Conservation (phyloP, 2,888 invertebrate genomes). For the Hartigia nigra region DNA sequence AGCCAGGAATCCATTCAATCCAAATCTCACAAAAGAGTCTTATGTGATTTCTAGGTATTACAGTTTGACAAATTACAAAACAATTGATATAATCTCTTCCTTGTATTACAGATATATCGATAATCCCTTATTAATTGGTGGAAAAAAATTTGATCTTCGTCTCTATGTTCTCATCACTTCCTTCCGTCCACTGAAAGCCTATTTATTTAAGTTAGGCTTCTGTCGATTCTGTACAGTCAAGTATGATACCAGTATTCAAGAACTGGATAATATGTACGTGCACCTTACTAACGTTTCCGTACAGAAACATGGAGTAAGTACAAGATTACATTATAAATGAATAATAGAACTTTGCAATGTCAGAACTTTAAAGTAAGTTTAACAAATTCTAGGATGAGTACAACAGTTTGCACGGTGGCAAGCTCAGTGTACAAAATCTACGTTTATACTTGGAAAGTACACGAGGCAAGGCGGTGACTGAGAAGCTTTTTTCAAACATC, state of each 20-base stretch:
- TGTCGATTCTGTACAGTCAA: slow-evolving; percentile 97
- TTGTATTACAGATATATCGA: slow-evolving; percentile 80
- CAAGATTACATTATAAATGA: slow-evolving; percentile 1
- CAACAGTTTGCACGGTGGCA: slow-evolving; percentile 93
- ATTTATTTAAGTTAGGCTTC: slow-evolving; percentile 92
- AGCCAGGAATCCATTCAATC: slow-evolving; percentile 86
- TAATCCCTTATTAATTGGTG: slow-evolving; percentile 93
- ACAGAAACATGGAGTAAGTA: slow-evolving; percentile 91
- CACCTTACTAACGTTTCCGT: slow-evolving; percentile 97
- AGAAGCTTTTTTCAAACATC: slow-evolving; percentile 88
- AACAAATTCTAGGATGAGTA: slow-evolving; percentile 80
- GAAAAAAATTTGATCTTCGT: slow-evolving; percentile 94
- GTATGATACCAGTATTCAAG: slow-evolving; percentile 89
- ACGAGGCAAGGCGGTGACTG: slow-evolving; percentile 87
- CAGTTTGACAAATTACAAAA: slow-evolving; percentile 34
- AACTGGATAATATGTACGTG: slow-evolving; percentile 92
- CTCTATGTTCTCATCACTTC: slow-evolving; percentile 94
- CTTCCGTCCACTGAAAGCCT: slow-evolving; percentile 92
- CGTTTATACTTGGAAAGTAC: slow-evolving; percentile 91
- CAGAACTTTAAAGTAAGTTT: slow-evolving; percentile 23
- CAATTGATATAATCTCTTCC: slow-evolving; percentile 11
- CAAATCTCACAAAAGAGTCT: slow-evolving; percentile 86
- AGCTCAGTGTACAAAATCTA: slow-evolving; percentile 92
- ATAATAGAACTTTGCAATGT: slow-evolving; percentile 10
- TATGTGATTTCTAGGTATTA: slow-evolving; percentile 91